Base-by-base conservation (phyloP, 35 echinoderm and acorn worm genomes). In the Stichopus chloronotus region DNA sequence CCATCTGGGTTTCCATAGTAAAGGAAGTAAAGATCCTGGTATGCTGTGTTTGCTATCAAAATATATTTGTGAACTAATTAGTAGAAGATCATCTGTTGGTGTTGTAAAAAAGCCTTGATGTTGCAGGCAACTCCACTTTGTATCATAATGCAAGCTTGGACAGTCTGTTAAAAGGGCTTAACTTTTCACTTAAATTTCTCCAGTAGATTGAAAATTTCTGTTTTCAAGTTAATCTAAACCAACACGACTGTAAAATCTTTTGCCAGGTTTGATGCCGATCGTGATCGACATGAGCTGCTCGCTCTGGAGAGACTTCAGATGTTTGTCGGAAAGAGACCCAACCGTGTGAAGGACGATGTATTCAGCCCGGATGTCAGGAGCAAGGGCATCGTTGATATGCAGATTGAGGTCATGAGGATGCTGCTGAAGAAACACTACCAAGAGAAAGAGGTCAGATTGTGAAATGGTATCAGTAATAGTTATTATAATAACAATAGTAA, bases 261-360 rank as follows among this genome's bases (percentile, higher is more conserved):
- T 71, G 59, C 25, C 72, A 98, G 97, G 8, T 99, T 96, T 94
- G 97, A 99, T 87, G 84, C 88, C 77, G 97, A 99, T 53, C 91
- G 97, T 69, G 93, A 96, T 20, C 54, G 92, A 4, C 93, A 96
- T 53, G 97, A 99, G 69, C 60, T 93, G 5, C 63, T 99, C n/a
- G 97, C 95, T 22, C 78, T 99, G 52, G 90, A 96, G 60, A 58
- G 95, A 85, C 71, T 96, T 10, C 94, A 96, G 58, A 58, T 77
- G 58, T 72, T 59, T 53, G 79, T 11, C 11, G 88, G 80, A 16
- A 93, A 92, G 25, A 79, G 72, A 54, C 94, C 91, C 23, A 90
- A 93, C 9, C 63, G 88, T n/a, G 74, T 87, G 12, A 91, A 72
- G 21, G 91, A 94, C 13, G 93, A 93, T 23, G 68, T 92, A 0